phyloP scores from a whole-genome alignment of 2,113 vertebrate genomes.

The Ptyas mucosa region DNA sequence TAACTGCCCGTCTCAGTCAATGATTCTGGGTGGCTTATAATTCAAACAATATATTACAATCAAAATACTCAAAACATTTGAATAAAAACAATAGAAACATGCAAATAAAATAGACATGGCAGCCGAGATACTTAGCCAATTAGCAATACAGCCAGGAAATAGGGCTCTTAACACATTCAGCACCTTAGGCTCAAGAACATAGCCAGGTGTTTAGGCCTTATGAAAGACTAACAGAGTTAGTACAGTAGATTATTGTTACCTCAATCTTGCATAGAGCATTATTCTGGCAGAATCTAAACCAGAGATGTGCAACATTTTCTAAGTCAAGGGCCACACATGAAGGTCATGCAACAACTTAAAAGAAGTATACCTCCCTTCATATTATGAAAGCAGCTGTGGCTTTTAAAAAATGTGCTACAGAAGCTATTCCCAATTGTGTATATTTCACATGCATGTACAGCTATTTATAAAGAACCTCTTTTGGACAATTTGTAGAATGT shows the following conservation, averaged over 20 bases:
- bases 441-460: not conserved
- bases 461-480: not conserved
- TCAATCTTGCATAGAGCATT: not conserved
- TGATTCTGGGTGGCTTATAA: not conserved
- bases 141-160: not conserved
- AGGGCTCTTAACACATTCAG: not conserved
- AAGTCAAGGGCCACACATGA: not conserved
- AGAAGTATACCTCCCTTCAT: not conserved
- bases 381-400: not conserved
- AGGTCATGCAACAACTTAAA: not conserved
- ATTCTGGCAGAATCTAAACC: not conserved
- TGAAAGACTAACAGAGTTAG: not conserved
- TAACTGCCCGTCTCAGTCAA: not conserved
- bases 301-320: not conserved
- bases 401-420: not conserved
- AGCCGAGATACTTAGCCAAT: not conserved
- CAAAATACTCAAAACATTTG: not conserved
- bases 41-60: not conserved
- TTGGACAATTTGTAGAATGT: not conserved
- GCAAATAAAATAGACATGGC: not conserved
- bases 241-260: not conserved
- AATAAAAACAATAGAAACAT: not conserved
- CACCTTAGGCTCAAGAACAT: not conserved
- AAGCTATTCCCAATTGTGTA: not conserved
- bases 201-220: not conserved